Evolutionary conservation across 2,797 vertebrate genomes (phyloP).

Genomic region (Nyctibius grandis): DNA sequence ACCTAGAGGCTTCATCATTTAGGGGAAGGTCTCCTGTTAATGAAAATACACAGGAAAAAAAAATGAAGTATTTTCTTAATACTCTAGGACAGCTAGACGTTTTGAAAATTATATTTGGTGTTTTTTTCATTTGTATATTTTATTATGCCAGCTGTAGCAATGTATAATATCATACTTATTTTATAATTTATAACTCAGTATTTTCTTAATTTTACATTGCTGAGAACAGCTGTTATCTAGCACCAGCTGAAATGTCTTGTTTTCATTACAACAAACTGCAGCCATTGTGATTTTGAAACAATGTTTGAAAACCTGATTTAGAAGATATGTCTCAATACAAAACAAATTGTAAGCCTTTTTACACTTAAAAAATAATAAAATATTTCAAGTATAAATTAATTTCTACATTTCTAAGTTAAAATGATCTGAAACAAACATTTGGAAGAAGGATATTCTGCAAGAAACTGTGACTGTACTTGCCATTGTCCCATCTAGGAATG

Average conservation of each 20-base stretch:
- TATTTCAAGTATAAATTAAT: background rate
- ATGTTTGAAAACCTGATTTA: background rate
- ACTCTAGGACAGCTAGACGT: background rate
- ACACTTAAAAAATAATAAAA: background rate
- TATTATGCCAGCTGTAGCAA: background rate
- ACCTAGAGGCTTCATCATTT: background rate
- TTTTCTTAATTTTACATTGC: background rate
- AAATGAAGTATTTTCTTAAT: background rate
- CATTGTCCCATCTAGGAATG: background rate
- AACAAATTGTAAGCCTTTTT: background rate
- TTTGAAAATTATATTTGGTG: background rate
- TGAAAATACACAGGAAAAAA: background rate
- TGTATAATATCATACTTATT: background rate
- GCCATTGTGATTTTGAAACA: background rate
- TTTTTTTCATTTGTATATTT: background rate
- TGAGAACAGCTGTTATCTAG: background rate
- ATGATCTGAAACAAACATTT: background rate
- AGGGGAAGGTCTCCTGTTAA: background rate
- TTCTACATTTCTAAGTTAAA: background rate
- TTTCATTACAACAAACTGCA: background rate
- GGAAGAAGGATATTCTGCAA: background rate
- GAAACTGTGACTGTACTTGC: background rate
- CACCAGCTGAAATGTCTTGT: background rate
- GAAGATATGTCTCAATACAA: background rate
- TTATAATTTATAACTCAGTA: background rate